phyloP scores from a whole-genome alignment of 2,888 invertebrate genomes.

The Zootermopsis nevadensis region DNA sequence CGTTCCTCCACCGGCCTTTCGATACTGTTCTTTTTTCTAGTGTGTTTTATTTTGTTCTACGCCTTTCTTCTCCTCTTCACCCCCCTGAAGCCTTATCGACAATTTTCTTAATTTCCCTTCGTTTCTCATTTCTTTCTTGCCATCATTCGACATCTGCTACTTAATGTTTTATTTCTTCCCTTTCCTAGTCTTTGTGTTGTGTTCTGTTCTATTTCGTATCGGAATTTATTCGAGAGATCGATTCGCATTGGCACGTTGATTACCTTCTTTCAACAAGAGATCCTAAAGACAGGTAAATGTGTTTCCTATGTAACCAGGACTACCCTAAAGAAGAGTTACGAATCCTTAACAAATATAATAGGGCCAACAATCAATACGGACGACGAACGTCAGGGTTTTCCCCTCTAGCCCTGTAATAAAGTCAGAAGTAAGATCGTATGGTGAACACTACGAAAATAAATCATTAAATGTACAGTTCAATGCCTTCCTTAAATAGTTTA shows the following conservation, averaged over 20 bases:
- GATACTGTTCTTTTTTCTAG: background rate
- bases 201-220: background rate
- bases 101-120: background rate
- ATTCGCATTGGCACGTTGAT: background rate
- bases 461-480: too few species aligned
- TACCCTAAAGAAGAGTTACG: too few species aligned
- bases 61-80: background rate
- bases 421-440: too few species aligned
- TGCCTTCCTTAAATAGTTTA: too few species aligned
- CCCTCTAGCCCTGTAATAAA: too few species aligned
- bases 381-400: too few species aligned
- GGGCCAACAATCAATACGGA: too few species aligned
- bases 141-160: background rate
- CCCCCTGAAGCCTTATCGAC: background rate
- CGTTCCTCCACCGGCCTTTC: background rate
- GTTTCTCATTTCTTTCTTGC: background rate
- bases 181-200: background rate
- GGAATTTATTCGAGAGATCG: background rate
- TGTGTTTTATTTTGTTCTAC: background rate
- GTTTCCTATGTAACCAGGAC: too few species aligned
- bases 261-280: background rate
- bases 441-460: too few species aligned
- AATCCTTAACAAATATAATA: too few species aligned
- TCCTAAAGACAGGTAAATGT: background rate
- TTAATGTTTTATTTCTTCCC: background rate